Evolutionary conservation across 2,113 vertebrate genomes (phyloP).

Genomic region (Cinclus cinclus): DNA sequence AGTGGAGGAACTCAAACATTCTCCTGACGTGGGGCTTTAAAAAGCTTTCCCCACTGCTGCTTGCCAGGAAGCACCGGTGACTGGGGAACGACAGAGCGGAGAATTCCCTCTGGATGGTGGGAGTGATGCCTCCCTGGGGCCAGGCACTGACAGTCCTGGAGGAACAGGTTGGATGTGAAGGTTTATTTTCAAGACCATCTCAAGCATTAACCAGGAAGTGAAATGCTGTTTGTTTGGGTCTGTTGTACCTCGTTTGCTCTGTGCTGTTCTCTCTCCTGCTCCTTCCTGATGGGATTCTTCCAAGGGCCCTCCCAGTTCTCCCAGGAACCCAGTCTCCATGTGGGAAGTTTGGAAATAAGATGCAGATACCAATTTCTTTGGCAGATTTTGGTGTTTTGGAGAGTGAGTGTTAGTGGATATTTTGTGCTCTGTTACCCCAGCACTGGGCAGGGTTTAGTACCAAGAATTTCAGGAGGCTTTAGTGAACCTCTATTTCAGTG

Average conservation of each 20-base stretch:
- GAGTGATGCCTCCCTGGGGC: neutral
- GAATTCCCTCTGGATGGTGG: neutral
- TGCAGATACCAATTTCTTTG: neutral
- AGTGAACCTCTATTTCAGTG: neutral
- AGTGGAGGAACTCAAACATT: neutral
- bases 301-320: neutral
- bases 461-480: neutral
- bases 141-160: neutral
- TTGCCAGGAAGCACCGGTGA: neutral
- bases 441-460: neutral
- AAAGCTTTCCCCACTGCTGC: neutral
- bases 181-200: neutral
- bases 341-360: neutral
- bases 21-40: fast-evolving
- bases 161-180: neutral
- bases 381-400: fast-evolving
- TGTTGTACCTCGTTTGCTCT: neutral
- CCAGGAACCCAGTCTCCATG: fast-evolving
- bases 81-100: neutral
- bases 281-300: neutral
- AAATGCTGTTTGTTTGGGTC: neutral
- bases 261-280: neutral
- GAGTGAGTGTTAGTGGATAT: neutral
- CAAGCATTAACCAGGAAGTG: fast-evolving
- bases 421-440: neutral